Evolutionary conservation across 2,113 vertebrate species (phyloP), one percentile per base, ranked within the genome.

Genomic region (Callopanchax toddi): DNA sequence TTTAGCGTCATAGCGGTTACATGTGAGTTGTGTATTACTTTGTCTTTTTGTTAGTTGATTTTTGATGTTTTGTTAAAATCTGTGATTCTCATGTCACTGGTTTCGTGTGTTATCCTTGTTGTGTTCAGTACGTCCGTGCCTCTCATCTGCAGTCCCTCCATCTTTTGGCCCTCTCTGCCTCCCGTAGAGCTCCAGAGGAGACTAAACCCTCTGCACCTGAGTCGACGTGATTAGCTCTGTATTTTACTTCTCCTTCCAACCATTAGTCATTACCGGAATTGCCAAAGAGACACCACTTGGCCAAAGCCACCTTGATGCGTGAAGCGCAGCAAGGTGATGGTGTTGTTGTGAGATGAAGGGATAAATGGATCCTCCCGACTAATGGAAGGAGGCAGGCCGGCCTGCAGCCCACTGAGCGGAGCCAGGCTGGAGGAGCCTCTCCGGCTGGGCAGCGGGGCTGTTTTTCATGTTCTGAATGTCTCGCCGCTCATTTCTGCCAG

Each of bases 381-480:
- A 83, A 87, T 85, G 70, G 79, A 84, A 67, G 72, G 51, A 80
- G 61, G 76, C 72, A 36, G 63, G 75, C 56, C 54, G 65, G 60
- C 77, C 67, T 57, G 65, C 55, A 60, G 73, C 89, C 77, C 43
- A 51, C 77, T 80, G 89, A 76, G 79, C 59, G 67, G 77, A 75
- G 83, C 78, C 86, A 87, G 86, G 74, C 71, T 45, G 63, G 53
- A 61, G 61, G 71, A 65, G 44, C 44, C 68, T 59, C 60, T 60
- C 60, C 11, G 50, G 60, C 62, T 62, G 74, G 57, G 73, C 56
- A 40, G 62, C 51, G 3, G 60, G 60, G 74, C 71, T 65, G 72
- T 66, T 85, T 71, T 89, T 86, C 84, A 87, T 88, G 76, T 80
- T 71, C 74, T 65, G 82, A 91, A 85, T 85, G 76, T 57, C 20